A percentile compares a stretch with the other conserved stretches of the same genome.
phyloP scores from a whole-genome alignment of 1,140 invertebrate genomes.

The Drosophila ambigua region DNA sequence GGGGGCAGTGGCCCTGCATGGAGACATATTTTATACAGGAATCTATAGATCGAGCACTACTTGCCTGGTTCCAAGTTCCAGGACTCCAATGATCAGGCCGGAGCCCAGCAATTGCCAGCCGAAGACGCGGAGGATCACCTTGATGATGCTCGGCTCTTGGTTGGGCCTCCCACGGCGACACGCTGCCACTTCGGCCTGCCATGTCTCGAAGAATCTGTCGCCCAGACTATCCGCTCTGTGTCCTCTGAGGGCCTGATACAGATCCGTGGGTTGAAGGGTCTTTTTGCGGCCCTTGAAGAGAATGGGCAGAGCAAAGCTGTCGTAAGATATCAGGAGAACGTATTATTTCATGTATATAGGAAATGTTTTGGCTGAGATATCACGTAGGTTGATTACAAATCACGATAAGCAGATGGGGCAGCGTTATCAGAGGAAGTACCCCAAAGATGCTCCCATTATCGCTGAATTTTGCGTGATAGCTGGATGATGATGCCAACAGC shows the following conservation, averaged over 20 bases:
- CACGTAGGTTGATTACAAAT: slow-evolving; percentile 9
- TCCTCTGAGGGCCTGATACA: slow-evolving; percentile 85
- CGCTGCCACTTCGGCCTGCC: slow-evolving; percentile 54
- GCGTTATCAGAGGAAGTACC: not conserved
- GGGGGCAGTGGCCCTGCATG: slow-evolving; percentile 52
- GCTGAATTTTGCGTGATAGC: slow-evolving; percentile 1
- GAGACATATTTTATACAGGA: not conserved
- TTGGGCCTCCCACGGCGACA: slow-evolving; percentile 21
- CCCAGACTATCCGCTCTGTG: slow-evolving; percentile 83
- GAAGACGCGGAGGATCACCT: slow-evolving; percentile 51
- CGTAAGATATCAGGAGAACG: not conserved
- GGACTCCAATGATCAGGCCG: slow-evolving; percentile 30
- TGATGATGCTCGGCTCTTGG: slow-evolving; percentile 51
- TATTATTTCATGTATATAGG: slow-evolving; percentile 16
- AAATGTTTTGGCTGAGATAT: not conserved
- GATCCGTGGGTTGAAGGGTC: slow-evolving; percentile 85
- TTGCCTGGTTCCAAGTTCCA: slow-evolving; percentile 55
- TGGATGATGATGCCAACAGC: not conserved
- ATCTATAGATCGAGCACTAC: not conserved
- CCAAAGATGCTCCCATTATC: not conserved
- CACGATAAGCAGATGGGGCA: not conserved
- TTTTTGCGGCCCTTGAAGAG: slow-evolving; percentile 85
- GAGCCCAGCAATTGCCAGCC: slow-evolving; percentile 52
- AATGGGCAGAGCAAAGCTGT: slow-evolving; percentile 84
- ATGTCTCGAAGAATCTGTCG: slow-evolving; percentile 57